Evolutionary conservation across 2,113 vertebrate species (phyloP).

Genomic region (Calyptomena viridis): DNA sequence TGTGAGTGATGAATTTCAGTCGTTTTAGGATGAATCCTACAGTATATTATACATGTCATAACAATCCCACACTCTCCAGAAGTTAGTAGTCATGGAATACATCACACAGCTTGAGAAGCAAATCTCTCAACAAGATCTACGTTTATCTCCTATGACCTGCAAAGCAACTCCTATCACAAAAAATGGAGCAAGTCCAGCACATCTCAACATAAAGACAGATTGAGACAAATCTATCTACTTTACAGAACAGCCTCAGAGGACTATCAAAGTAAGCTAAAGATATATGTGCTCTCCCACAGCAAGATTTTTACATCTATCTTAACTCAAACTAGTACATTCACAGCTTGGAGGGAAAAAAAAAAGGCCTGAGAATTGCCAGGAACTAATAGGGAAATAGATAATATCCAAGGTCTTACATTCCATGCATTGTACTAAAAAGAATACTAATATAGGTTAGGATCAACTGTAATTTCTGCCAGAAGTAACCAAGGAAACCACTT

Average conservation of each 20-base stretch:
- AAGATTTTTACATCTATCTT: conserved; percentile 45
- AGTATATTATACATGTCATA: conserved; percentile 69
- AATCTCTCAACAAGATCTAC: conserved; percentile 65
- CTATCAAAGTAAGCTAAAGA: conserved; percentile 57
- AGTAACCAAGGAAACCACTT: conserved; percentile 59
- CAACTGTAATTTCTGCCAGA: conserved; percentile 16
- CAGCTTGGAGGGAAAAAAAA: not conserved
- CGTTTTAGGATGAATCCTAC: conserved; percentile 57
- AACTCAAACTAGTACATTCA: conserved; percentile 9
- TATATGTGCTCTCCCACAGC: conserved; percentile 20
- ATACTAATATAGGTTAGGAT: not conserved
- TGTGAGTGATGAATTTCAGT: conserved; percentile 62
- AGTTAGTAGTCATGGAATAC: conserved; percentile 67
- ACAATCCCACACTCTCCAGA: conserved; percentile 71
- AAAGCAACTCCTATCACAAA: conserved; percentile 69
- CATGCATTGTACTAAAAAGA: not conserved
- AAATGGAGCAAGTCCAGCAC: conserved; percentile 64
- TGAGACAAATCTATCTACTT: conserved; percentile 60
- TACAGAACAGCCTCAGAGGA: conserved; percentile 40
- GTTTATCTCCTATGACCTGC: conserved; percentile 65
- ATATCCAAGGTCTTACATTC: not conserved
- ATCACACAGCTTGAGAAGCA: conserved; percentile 66
- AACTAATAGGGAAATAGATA: not conserved
- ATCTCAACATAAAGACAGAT: conserved; percentile 56
- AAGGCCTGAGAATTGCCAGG: not conserved